Conservation (phyloP, 2,113 vertebrate genomes). For the Malurus cyaneus region DNA sequence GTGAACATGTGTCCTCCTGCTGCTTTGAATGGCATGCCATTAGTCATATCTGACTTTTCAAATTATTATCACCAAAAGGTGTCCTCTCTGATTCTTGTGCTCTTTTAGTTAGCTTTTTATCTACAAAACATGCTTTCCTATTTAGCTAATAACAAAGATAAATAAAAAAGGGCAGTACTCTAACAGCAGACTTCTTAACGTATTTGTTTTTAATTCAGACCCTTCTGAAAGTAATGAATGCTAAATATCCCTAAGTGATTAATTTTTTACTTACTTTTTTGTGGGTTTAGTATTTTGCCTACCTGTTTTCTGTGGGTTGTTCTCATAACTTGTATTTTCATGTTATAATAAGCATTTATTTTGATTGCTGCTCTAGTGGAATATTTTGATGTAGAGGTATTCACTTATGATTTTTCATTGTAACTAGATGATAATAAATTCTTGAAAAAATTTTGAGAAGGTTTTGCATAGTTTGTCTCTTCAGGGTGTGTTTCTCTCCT, state of each 20-base stretch:
- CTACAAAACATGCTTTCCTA: background rate
- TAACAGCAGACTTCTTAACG: background rate
- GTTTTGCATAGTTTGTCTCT: background rate
- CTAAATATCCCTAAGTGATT: background rate
- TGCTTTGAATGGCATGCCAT: background rate
- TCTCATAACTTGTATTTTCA: background rate
- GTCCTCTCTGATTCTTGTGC: background rate
- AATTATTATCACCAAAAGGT: background rate
- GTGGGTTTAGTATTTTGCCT: background rate
- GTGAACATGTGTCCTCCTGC: background rate
- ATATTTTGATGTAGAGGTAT: background rate
- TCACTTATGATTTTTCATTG: background rate
- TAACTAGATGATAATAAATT: background rate
- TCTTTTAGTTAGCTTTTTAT: background rate
- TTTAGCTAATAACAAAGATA: background rate
- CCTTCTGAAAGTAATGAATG: background rate
- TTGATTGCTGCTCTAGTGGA: background rate
- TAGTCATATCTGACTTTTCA: background rate
- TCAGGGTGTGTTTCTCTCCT: background rate
- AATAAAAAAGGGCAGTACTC: background rate
- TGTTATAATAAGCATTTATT: background rate
- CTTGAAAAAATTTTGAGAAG: background rate
- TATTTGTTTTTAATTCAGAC: background rate
- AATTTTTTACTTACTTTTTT: background rate
- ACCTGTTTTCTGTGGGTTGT: background rate